phyloP scores from a whole-genome alignment of 2,888 invertebrate species.

The Latrodectus hesperus region DNA sequence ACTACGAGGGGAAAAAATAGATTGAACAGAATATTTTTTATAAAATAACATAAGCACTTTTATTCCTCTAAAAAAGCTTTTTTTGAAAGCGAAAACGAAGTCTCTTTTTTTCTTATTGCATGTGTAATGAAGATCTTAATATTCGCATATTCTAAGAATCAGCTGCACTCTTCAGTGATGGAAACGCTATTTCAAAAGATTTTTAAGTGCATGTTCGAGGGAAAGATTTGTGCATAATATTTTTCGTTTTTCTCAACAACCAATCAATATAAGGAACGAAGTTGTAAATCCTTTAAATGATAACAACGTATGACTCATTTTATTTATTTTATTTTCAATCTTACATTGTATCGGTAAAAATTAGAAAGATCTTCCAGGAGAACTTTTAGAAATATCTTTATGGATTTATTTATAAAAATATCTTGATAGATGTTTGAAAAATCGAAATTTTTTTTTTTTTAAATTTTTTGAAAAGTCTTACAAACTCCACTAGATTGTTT shows the following conservation, averaged over 20 bases:
- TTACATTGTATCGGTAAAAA: no score
- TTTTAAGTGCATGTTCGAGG: background rate
- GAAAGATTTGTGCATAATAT: background rate
- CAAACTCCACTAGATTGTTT: no score
- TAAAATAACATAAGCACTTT: background rate
- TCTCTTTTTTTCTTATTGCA: constrained; percentile 1
- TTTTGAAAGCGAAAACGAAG: constrained; percentile 16
- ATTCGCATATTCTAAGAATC: constrained; percentile 27
- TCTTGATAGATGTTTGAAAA: no score
- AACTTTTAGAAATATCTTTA: no score
- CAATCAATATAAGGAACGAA: background rate
- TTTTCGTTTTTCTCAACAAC: background rate
- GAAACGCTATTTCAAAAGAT: background rate
- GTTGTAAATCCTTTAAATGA: background rate
- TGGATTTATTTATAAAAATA: no score
- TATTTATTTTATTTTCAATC: no score
- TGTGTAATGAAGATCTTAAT: constrained; percentile 8
- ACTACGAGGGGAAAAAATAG: constrained; percentile 13
- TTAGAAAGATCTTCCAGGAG: no score
- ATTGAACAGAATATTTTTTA: background rate
- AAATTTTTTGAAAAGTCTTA: no score
- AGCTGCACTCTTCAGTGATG: background rate
- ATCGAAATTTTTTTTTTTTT: no score
- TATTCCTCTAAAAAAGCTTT: no score
- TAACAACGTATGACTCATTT: background rate